These are phyloP conservation scores for Rhogogaster chlorosoma DNA, from an alignment of 2,888 invertebrate species.

Conservation along the genomic window DNA sequence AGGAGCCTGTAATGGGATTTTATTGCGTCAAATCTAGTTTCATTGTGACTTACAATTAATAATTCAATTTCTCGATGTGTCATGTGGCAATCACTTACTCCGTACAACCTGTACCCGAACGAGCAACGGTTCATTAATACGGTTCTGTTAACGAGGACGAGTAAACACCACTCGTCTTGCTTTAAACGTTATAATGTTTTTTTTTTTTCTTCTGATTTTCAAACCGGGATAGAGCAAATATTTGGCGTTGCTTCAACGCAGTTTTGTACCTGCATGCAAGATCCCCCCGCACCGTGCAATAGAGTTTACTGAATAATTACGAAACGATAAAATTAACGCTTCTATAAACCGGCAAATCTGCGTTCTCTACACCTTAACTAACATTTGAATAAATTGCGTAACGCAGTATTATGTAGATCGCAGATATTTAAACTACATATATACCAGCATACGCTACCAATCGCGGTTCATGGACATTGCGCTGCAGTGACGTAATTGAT, in stretches of 20 bases:
- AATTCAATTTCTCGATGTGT: background rate
- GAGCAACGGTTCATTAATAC: background rate
- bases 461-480: slow-evolving; percentile 1
- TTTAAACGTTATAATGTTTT: background rate
- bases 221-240: background rate
- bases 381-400: background rate
- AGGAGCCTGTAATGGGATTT: background rate
- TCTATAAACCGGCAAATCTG: background rate
- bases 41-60: background rate
- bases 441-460: background rate
- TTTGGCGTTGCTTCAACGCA: background rate
- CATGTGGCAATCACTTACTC: background rate
- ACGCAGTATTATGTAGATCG: background rate
- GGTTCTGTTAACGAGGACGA: background rate
- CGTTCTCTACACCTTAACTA: background rate
- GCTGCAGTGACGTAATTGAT: background rate
- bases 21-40: slow-evolving; percentile 1
- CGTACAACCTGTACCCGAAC: background rate
- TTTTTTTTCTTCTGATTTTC: background rate
- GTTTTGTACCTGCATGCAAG: background rate
- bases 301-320: background rate
- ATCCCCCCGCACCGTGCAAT: background rate
- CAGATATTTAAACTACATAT: background rate
- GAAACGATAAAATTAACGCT: background rate
- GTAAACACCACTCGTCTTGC: background rate